Evolutionary conservation across 2,888 invertebrate genomes (phyloP).

Genomic region (Himalopsyche tibetana): DNA sequence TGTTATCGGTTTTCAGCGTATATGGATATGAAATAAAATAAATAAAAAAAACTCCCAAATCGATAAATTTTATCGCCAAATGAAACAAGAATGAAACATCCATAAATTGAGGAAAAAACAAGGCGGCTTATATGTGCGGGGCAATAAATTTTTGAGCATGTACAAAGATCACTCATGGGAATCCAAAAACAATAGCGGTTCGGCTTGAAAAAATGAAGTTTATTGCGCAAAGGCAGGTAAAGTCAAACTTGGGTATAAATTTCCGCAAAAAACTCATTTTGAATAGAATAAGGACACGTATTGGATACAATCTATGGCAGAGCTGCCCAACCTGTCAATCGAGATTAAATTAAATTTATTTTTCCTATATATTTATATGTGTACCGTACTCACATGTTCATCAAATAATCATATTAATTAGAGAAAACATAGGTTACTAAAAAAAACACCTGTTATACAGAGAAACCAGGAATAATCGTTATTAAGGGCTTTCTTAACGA

Average conservation of each 20-base stretch:
- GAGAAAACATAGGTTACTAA: no score
- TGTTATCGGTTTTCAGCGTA: slow-evolving; percentile 4
- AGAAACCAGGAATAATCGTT: no score
- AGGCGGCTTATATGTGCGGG: slow-evolving; percentile 47
- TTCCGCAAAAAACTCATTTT: slow-evolving; percentile 22
- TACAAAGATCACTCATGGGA: slow-evolving; percentile 65
- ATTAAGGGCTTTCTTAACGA: no score
- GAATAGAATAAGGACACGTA: neutral
- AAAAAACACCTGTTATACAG: no score
- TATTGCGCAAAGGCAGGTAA: slow-evolving; percentile 57
- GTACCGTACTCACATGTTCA: no score
- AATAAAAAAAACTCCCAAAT: slow-evolving; percentile 49
- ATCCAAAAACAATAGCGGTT: slow-evolving; percentile 64
- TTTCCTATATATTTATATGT: no score
- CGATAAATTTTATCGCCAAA: slow-evolving; percentile 61
- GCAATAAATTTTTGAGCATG: slow-evolving; percentile 64
- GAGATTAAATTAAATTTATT: no score
- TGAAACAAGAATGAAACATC: slow-evolving; percentile 63
- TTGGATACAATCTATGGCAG: neutral
- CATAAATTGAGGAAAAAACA: slow-evolving; percentile 62
- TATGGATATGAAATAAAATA: slow-evolving; percentile 27
- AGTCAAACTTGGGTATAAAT: slow-evolving; percentile 48
- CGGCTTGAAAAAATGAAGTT: slow-evolving; percentile 65
- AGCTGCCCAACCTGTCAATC: no score
- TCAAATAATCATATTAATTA: no score